Conservation (phyloP, 2,888 invertebrate genomes). For the Orthosia gothica region DNA sequence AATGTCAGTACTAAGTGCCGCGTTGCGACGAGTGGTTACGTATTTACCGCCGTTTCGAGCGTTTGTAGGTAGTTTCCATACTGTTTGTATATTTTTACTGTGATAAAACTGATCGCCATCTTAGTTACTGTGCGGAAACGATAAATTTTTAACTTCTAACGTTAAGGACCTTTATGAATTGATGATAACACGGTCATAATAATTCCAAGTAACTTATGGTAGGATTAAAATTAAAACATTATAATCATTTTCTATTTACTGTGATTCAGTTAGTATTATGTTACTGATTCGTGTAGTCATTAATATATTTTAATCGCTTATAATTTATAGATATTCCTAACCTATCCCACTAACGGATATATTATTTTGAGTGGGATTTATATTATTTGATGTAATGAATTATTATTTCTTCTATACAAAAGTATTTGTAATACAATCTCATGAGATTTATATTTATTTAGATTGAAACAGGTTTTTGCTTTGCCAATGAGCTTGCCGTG, state of each 20-base stretch:
- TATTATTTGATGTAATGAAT: constrained; percentile 65
- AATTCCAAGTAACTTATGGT: constrained; percentile 78
- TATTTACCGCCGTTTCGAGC: no score
- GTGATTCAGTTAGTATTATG: constrained; percentile 88
- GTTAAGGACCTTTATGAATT: constrained; percentile 66
- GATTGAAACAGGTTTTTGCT: constrained; percentile 48
- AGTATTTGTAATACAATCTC: constrained; percentile 50
- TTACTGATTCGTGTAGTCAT: constrained; percentile 77
- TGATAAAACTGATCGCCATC: constrained; percentile 76
- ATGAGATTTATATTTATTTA: constrained; percentile 53
- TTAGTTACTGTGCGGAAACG: constrained; percentile 69
- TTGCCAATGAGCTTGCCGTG: constrained; percentile 67
- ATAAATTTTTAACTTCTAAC: constrained; percentile 69
- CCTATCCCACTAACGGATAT: constrained; percentile 59
- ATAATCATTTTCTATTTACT: constrained; percentile 84
- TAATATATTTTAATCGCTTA: constrained; percentile 75
- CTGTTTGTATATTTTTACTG: no score
- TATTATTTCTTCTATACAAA: constrained; percentile 55
- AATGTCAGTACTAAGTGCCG: no score
- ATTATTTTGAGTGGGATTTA: constrained; percentile 68
- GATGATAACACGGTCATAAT: constrained; percentile 78
- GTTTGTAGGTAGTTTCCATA: no score
- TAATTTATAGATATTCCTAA: constrained; percentile 67
- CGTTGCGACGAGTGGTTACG: no score
- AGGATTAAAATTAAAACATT: constrained; percentile 67